Base-by-base conservation (phyloP, 2,113 vertebrate genomes). In the Phalacrocorax aristotelis region DNA sequence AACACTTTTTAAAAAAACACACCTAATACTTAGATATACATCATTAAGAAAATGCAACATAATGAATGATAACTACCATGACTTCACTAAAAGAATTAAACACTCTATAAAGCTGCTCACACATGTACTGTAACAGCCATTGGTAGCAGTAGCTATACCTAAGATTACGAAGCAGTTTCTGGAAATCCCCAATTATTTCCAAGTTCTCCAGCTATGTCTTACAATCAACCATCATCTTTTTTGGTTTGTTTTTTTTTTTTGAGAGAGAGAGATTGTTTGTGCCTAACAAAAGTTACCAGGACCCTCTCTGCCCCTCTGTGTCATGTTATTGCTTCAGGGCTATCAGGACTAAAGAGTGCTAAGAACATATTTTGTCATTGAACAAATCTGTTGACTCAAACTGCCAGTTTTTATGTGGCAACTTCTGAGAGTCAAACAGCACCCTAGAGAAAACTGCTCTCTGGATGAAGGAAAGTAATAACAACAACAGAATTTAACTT, bases 301-400 rank as follows among this genome's bases (percentile, higher is more conserved):
- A 38, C 15, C 64, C 71, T 81, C 18, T 76, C 61, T 88, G 62
- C 23, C 75, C 38, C 14, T 10, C 55, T 61, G 44, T 80, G 51
- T 46, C 75, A 10, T 92, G 55, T 95, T 89, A 87, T 46, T 84
- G 58, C 81, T 83, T 79, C 77, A 80, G 89, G 93, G 83, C 69
- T 93, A 89, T 91, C 69, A 91, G 65, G 30, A 82, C 66, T 90
- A 75, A 86, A 64, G 55, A 87, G 60, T 48, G 48, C 88, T 68
- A 89, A 75, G 89, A 95, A 95, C 71, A 23, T 79, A 74, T 78
- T 93, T 91, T 95, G 69, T 92, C 89, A 79, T 23, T 96, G 92
- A 95, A 89, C 83, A 91, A 86, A 93, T 94, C 69, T 94, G 87
- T 97, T 94, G 83, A 93, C 83, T 89, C 61, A 89, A 95, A 89